A percentile compares a stretch with the other conserved stretches of the same genome.
phyloP scores from a whole-genome alignment of 2,888 invertebrate genomes.

The Acrobeloides nanus region DNA sequence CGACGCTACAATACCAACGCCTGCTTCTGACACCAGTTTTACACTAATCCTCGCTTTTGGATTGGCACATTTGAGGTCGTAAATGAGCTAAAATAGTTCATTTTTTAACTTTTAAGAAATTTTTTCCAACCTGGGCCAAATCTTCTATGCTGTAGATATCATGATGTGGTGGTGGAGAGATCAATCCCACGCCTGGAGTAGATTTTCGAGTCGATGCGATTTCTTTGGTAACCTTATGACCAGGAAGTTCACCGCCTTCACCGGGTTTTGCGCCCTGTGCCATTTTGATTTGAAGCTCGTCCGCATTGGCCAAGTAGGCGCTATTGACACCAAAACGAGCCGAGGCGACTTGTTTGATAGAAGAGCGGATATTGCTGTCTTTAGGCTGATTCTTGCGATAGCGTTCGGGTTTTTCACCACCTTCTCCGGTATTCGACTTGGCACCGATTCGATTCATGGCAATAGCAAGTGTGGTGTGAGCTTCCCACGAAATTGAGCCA shows the following conservation, averaged over 20 bases:
- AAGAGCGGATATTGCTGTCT: conserved; percentile 75
- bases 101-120: conserved; percentile 10
- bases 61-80: conserved; percentile 94
- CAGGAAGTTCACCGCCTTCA: conserved; percentile 94
- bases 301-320: conserved; percentile 89
- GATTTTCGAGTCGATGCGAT: conserved; percentile 92
- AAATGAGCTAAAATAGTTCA: conserved; percentile 66
- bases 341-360: conserved; percentile 97
- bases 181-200: conserved; percentile 92
- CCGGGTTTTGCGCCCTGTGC: conserved; percentile 97
- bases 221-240: conserved; percentile 76
- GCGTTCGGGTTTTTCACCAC: conserved; percentile 67
- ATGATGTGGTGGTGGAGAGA: conserved; percentile 98
- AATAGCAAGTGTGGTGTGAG: conserved; percentile 84
- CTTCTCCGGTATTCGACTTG: conserved; percentile 98
- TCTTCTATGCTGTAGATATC: conserved; percentile 99
- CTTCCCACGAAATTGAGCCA: conserved; percentile 90
- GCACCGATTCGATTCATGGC: conserved; percentile 96
- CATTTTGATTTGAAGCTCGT: conserved; percentile 99
- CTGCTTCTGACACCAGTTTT: conserved; percentile 94
- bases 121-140: conserved; percentile 68
- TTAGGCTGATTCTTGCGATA: conserved; percentile 69
- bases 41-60: conserved; percentile 89
- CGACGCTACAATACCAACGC: conserved; percentile 96
- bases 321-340: conserved; percentile 97